Evolutionary conservation across 1,140 invertebrate species (phyloP), one percentile per base, ranked within the genome.

Genomic region (Mya arenaria): DNA sequence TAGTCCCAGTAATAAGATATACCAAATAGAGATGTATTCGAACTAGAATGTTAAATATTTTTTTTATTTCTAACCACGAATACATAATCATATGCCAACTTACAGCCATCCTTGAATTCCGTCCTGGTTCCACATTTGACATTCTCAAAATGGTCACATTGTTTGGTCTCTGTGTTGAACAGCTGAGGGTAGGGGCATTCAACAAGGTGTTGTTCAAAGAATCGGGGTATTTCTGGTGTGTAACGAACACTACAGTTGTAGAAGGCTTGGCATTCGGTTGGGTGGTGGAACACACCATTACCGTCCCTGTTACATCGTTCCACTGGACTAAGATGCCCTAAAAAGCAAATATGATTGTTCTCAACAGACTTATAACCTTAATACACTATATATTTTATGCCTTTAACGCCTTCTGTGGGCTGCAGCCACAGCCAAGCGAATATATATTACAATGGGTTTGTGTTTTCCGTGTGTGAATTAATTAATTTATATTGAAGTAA

Each of bases 121-220:
- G 66, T 63, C 30, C 87, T 74, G 23, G 44, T 71, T 30, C 84
- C 84, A 75, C 87, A 88, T 0, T 86, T 60, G 0, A 88, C 87
- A 5, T 84, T 65, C 25, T 74, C 60, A 25, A 74, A 84, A 15
- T 74, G 41, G 37, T 85, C 80, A 60, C 87, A 88, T 23, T 60
- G 52, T 25, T 48, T 41, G 10, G 86, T 52, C 48, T 79, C 41
- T 15, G 56, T 36, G 28, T 73, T 83, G 75, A 87, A 88, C 4
- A 87, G 63, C 19, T 83, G 19, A 15, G 87, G 87, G 62, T 88
- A 88, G n/a, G 68, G 44, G 65, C 87, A 88, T 60, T 88, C 87
- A 23, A 39, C 55, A 32, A 88, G 30, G 41, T 86, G 56, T 32
- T 88, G 84, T 52, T 86, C 83, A 52, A 82, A 85, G 68, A 52